Conservation (phyloP, 2,797 vertebrate genomes). For the Amblyraja radiata region DNA sequence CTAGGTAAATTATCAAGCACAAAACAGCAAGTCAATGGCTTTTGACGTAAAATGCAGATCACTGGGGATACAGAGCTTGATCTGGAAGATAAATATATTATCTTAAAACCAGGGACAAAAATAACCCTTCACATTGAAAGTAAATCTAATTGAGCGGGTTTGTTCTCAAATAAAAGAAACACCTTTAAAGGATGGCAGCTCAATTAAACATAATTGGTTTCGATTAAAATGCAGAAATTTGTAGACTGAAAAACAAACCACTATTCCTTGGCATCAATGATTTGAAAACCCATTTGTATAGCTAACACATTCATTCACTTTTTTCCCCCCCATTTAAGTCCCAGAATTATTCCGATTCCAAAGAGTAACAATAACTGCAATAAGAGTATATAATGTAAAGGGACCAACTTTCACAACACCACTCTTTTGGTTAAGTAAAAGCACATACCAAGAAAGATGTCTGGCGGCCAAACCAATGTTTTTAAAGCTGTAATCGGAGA, state of each 20-base stretch:
- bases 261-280: not conserved
- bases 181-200: not conserved
- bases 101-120: not conserved
- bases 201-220: not conserved
- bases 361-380: conserved; percentile 11
- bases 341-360: not conserved
- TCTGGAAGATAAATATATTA: no score
- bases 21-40: not conserved
- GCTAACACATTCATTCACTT: conserved; percentile 7
- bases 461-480: conserved; percentile 36
- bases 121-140: not conserved
- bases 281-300: conserved; percentile 18
- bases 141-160: not conserved
- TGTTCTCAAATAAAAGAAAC: not conserved
- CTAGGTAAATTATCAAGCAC: not conserved
- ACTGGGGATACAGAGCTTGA: not conserved
- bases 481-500: conserved; percentile 37
- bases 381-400: not conserved
- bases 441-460: conserved; percentile 35
- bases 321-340: not conserved
- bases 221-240: not conserved
- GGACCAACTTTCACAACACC: conserved; percentile 14
- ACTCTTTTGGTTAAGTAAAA: conserved; percentile 35
- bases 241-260: conserved; percentile 3
- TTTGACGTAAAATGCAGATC: not conserved